Evolutionary conservation across 2,797 vertebrate genomes (phyloP).

Genomic region (Halcyon badia): DNA sequence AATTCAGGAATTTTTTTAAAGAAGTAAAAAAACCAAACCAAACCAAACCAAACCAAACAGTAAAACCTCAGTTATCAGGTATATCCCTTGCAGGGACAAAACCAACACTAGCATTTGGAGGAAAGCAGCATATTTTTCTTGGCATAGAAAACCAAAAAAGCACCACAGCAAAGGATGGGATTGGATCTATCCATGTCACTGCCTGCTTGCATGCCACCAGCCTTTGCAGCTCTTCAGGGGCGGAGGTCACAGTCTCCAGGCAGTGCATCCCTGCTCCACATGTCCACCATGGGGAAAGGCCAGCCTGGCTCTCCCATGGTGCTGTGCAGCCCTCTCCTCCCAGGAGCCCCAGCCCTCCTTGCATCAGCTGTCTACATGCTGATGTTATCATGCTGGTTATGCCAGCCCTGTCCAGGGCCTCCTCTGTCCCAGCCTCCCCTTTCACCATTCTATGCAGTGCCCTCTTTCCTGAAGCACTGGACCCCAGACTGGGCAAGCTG

Average conservation of each 20-base stretch:
- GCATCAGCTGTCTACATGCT: background rate
- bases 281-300: background rate
- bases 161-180: background rate
- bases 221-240: background rate
- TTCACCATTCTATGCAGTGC: fast-evolving
- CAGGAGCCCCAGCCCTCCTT: background rate
- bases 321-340: background rate
- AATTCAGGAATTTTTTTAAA: background rate
- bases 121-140: background rate
- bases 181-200: background rate
- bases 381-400: background rate
- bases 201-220: fast-evolving
- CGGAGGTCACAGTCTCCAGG: fast-evolving
- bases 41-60: too few species aligned
- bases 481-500: background rate
- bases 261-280: background rate
- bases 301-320: background rate
- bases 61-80: too few species aligned
- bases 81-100: background rate
- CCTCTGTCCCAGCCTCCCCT: background rate
- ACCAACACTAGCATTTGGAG: background rate
- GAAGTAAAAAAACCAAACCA: background rate
- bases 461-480: fast-evolving
- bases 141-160: background rate
- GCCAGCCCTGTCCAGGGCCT: background rate